phyloP scores from a whole-genome alignment of 2,888 invertebrate species.

The Selenia dentaria region DNA sequence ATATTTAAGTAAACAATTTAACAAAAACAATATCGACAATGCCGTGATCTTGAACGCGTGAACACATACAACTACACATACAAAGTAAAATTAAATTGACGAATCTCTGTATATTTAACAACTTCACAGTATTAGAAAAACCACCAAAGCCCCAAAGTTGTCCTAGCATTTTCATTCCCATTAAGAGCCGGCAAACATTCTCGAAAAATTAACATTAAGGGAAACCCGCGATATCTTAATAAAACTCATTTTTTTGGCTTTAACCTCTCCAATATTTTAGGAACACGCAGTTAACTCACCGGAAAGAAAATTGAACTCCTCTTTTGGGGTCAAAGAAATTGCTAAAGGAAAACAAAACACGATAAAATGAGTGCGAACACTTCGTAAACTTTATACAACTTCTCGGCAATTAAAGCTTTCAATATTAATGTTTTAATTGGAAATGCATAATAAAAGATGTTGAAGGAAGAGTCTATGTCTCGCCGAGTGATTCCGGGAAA shows the following conservation, averaged over 20 bases:
- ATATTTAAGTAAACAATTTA: no score
- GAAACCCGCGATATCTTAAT: slow-evolving; percentile 34
- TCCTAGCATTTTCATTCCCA: slow-evolving; percentile 32
- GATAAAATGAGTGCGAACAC: slow-evolving; percentile 40
- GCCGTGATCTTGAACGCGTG: no score
- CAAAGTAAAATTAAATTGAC: no score
- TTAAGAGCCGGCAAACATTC: slow-evolving; percentile 29
- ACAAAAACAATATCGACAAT: no score
- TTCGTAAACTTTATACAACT: slow-evolving; percentile 34
- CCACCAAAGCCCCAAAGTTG: slow-evolving; percentile 21
- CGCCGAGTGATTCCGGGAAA: no score
- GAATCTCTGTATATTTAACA: slow-evolving; percentile 5
- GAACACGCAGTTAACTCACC: slow-evolving; percentile 40
- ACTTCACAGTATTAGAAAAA: slow-evolving; percentile 14
- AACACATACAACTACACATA: no score
- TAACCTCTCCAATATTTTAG: slow-evolving; percentile 44
- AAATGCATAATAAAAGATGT: no score
- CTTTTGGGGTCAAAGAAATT: slow-evolving; percentile 32
- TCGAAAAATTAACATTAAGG: slow-evolving; percentile 32
- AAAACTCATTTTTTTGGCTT: slow-evolving; percentile 43
- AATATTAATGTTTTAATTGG: no score
- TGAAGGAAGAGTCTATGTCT: no score
- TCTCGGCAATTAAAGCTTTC: no score
- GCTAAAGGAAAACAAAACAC: slow-evolving; percentile 44
- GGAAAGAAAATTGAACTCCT: slow-evolving; percentile 49